These are phyloP conservation scores for Philantomba maxwellii DNA, from an alignment of 2,113 vertebrate species.

Conservation along the genomic window DNA sequence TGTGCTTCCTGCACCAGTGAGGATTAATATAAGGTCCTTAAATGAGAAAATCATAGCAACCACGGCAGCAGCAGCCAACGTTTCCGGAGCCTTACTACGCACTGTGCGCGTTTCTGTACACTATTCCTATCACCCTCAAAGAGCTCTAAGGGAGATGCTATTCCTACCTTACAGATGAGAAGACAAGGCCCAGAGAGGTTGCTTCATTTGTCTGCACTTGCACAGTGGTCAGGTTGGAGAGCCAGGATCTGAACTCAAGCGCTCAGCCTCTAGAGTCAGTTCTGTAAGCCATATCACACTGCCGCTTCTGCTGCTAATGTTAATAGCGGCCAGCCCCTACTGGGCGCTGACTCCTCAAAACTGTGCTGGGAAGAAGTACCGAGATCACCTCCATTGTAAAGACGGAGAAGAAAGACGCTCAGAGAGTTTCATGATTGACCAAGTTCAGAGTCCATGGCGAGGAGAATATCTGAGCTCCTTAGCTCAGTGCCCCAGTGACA, in stretches of 20 bases:
- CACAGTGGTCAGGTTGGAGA: not conserved
- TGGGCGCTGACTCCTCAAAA: not conserved
- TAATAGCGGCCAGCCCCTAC: not conserved
- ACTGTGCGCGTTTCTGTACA: accelerated
- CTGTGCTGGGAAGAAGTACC: not conserved
- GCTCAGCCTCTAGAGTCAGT: not conserved
- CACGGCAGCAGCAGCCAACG: too few species aligned
- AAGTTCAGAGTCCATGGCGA: not conserved
- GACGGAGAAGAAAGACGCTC: not conserved
- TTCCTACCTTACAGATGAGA: not conserved
- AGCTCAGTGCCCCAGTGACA: accelerated
- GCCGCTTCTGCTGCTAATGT: not conserved
- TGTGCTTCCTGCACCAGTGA: not conserved
- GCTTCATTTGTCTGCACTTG: not conserved
- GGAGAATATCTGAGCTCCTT: not conserved
- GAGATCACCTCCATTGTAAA: not conserved
- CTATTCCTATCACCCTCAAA: not conserved
- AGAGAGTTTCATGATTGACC: not conserved
- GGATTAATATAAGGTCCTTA: not conserved
- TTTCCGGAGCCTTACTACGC: accelerated
- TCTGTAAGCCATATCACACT: accelerated
- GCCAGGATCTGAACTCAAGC: not conserved
- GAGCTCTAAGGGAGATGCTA: not conserved
- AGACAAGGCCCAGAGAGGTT: not conserved
- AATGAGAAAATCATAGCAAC: too few species aligned